Conservation (phyloP, 2,797 vertebrate species). For the Bufotes viridis region DNA sequence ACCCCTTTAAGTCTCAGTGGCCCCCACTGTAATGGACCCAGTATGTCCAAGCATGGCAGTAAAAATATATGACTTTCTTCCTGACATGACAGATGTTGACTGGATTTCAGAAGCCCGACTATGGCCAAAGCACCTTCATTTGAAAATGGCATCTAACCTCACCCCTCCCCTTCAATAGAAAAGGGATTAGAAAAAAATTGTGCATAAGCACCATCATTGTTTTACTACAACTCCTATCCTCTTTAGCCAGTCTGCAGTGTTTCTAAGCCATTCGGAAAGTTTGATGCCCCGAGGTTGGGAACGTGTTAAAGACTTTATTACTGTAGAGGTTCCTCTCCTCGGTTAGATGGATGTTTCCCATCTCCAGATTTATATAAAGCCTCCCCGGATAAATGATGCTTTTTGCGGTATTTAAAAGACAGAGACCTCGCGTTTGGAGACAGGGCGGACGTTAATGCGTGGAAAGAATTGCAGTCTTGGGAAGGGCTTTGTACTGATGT, state of each 20-base stretch:
- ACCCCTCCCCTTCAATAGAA: background rate
- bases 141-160: too few relatives aligned
- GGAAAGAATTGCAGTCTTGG: conserved; percentile 38
- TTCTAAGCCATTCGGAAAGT: background rate
- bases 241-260: background rate
- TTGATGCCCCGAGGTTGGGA: background rate
- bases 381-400: conserved; percentile 27
- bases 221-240: background rate
- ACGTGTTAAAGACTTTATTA: conserved; percentile 28
- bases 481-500: conserved; percentile 42
- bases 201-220: background rate
- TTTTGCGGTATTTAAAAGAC: conserved; percentile 33
- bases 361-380: conserved; percentile 20
- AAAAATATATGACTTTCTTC: too few relatives aligned
- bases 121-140: too few relatives aligned
- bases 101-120: too few relatives aligned
- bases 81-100: too few relatives aligned
- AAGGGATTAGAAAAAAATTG: background rate
- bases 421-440: conserved; percentile 13
- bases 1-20: too few relatives aligned
- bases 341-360: background rate
- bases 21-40: too few relatives aligned
- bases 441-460: conserved; percentile 13
- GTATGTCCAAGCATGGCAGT: too few relatives aligned
- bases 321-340: background rate